Conservation (phyloP, 2,113 vertebrate genomes). For the Hassar affinis region DNA sequence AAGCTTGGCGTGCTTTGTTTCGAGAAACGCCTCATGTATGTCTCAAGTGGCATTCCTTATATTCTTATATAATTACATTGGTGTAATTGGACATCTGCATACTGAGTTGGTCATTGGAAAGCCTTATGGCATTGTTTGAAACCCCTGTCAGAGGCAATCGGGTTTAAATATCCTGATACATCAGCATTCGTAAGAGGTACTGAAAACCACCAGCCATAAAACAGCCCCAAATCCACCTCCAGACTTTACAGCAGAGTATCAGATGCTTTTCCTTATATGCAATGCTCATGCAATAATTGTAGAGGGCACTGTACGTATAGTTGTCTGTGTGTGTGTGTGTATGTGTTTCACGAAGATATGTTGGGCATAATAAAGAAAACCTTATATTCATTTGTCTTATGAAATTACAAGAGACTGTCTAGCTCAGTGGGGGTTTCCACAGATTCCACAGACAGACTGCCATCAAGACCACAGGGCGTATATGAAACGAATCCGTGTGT, state of each 20-base stretch:
- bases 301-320: background rate
- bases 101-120: background rate
- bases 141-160: background rate
- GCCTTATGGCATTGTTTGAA: background rate
- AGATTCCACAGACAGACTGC: background rate
- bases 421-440: background rate
- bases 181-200: background rate
- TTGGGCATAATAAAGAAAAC: background rate
- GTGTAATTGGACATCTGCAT: too few species aligned
- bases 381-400: background rate
- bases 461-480: background rate
- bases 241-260: background rate
- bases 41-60: too few species aligned
- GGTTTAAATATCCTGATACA: background rate
- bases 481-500: background rate
- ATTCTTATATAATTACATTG: too few species aligned
- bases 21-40: too few species aligned
- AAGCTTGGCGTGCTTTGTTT: too few species aligned
- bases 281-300: background rate
- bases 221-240: background rate
- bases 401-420: background rate
- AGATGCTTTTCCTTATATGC: background rate
- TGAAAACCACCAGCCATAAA: background rate
- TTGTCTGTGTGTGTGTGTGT: background rate
- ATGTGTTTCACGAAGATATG: background rate